phyloP scores from a whole-genome alignment of 1,140 invertebrate species.

The Berghia stephanieae region DNA sequence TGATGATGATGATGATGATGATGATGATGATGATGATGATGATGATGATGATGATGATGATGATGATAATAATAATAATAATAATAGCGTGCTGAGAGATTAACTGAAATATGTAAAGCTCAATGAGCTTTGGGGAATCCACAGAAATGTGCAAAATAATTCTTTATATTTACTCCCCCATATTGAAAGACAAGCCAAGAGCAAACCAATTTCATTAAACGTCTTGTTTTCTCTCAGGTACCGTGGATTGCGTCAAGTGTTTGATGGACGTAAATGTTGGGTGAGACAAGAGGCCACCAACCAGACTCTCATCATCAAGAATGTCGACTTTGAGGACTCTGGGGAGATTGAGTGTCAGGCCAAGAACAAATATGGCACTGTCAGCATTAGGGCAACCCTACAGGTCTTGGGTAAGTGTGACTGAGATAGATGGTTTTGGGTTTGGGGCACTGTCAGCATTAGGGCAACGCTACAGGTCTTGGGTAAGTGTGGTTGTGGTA shows the following conservation, averaged over 20 bases:
- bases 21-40: too few relatives aligned
- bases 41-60: too few relatives aligned
- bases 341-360: constrained; percentile 97
- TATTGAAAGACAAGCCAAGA: not conserved
- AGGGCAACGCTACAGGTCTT: constrained; percentile 93
- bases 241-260: constrained; percentile 90
- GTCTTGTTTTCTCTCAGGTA: constrained; percentile 70
- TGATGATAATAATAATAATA: too few relatives aligned
- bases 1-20: too few relatives aligned
- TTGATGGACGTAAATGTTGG: constrained; percentile 86
- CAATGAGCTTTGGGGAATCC: too few relatives aligned
- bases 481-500: constrained; percentile 75
- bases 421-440: too few relatives aligned
- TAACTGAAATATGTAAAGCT: too few relatives aligned
- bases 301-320: constrained; percentile 86
- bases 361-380: constrained; percentile 90
- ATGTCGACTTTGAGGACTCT: constrained; percentile 95
- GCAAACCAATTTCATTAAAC: not conserved
- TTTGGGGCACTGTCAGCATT: constrained; percentile 88
- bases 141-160: too few relatives aligned
- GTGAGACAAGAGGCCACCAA: constrained; percentile 85
- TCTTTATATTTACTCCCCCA: too few relatives aligned
- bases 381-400: constrained; percentile 90
- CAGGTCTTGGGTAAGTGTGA: constrained; percentile 89
- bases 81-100: too few relatives aligned